Conservation (phyloP, 1,140 invertebrate genomes). For the Heliconius congener region DNA sequence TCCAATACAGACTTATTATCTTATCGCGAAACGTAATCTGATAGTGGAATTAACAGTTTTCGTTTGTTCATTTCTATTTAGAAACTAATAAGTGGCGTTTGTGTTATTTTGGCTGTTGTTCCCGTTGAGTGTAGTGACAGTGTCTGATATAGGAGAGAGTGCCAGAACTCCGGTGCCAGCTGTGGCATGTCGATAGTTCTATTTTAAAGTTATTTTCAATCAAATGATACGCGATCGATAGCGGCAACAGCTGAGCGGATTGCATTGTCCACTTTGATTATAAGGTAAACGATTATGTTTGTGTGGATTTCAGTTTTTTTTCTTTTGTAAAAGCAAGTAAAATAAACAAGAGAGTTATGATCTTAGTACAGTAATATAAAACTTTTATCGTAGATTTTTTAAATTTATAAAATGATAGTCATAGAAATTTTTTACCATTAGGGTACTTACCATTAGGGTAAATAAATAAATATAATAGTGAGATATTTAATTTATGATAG, state of each 20-base stretch:
- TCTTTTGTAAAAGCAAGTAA: not conserved
- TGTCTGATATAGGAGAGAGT: slow-evolving; percentile 54
- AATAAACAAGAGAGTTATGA: not conserved
- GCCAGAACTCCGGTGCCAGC: slow-evolving; percentile 50
- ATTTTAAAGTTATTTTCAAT: slow-evolving; percentile 52
- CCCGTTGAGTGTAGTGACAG: slow-evolving; percentile 51
- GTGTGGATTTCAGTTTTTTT: not conserved
- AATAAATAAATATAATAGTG: too few relatives aligned
- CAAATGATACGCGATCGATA: slow-evolving; percentile 64
- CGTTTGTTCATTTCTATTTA: slow-evolving; percentile 24
- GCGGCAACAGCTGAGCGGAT: slow-evolving; percentile 61
- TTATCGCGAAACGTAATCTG: slow-evolving; percentile 45
- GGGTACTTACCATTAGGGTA: too few relatives aligned
- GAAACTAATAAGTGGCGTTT: slow-evolving; percentile 58
- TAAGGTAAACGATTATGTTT: slow-evolving; percentile 49
- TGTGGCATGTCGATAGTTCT: slow-evolving; percentile 47
- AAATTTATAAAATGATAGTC: too few relatives aligned
- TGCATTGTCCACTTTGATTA: slow-evolving; percentile 51
- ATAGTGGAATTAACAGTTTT: slow-evolving; percentile 35
- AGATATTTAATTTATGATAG: too few relatives aligned
- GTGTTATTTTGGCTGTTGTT: slow-evolving; percentile 65
- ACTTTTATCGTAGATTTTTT: too few relatives aligned
- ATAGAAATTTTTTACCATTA: too few relatives aligned
- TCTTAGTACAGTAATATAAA: too few relatives aligned
- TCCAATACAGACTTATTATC: slow-evolving; percentile 40